Evolutionary conservation across 1,140 invertebrate genomes (phyloP).

Genomic region (Acyrthosiphon pisum): DNA sequence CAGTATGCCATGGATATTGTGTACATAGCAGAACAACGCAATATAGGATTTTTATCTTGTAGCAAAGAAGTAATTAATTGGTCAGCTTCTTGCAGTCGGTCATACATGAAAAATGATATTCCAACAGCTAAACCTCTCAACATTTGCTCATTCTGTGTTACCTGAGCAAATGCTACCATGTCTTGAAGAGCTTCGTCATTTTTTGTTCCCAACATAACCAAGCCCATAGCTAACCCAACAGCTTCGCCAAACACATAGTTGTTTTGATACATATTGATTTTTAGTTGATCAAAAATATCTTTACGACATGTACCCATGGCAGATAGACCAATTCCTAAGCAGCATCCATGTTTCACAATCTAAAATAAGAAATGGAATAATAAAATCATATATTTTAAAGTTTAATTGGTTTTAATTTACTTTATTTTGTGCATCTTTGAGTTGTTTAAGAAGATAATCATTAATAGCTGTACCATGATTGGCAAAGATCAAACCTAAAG

Average conservation of each 20-base stretch:
- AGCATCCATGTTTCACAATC: constrained; percentile 95
- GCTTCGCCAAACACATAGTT: constrained; percentile 98
- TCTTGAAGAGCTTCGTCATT: constrained; percentile 88
- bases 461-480: constrained; percentile 97
- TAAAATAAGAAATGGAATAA: constrained; percentile 61
- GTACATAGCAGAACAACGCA: constrained; percentile 94
- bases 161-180: constrained; percentile 90
- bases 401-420: constrained; percentile 62
- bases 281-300: constrained; percentile 95
- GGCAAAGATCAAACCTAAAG: constrained; percentile 96
- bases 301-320: constrained; percentile 95
- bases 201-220: constrained; percentile 97
- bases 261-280: constrained; percentile 97
- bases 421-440: constrained; percentile 94
- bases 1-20: constrained; percentile 98
- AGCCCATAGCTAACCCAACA: constrained; percentile 96
- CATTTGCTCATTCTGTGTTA: constrained; percentile 99
- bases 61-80: constrained; percentile 87
- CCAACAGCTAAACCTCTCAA: constrained; percentile 93
- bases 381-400: background rate
- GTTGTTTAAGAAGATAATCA: constrained; percentile 91
- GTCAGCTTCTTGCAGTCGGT: constrained; percentile 94
- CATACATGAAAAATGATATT: constrained; percentile 96
- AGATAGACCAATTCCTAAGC: constrained; percentile 93
- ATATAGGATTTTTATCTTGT: constrained; percentile 84